phyloP scores from a whole-genome alignment of 2,888 invertebrate species.

The Troilus luridus region DNA sequence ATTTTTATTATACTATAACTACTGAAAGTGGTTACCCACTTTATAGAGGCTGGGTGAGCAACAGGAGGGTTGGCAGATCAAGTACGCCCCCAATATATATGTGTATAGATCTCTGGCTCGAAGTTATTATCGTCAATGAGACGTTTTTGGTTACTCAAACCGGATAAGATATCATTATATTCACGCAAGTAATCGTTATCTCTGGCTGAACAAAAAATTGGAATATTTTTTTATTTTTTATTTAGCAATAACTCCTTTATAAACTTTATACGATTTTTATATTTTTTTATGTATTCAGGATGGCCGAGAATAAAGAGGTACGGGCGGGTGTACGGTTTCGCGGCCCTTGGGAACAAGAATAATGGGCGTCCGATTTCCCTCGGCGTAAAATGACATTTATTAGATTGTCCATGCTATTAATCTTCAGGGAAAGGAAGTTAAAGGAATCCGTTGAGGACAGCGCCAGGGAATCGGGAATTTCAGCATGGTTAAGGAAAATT shows the following conservation, averaged over 20 bases:
- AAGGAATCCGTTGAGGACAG: background rate
- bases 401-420: constrained; percentile 4
- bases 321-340: background rate
- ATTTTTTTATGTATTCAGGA: background rate
- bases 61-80: too few species aligned
- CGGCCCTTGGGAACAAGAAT: background rate
- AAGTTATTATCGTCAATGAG: too few species aligned
- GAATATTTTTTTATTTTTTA: background rate
- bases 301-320: background rate
- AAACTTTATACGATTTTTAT: background rate
- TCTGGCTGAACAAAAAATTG: background rate
- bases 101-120: too few species aligned
- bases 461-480: background rate
- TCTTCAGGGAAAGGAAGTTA: background rate
- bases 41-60: too few species aligned
- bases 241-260: background rate
- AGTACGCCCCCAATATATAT: too few species aligned
- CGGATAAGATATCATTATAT: too few species aligned
- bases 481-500: background rate
- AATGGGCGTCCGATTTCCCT: background rate
- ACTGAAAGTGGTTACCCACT: too few species aligned
- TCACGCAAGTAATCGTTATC: background rate
- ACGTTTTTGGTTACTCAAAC: too few species aligned
- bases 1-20: too few species aligned
- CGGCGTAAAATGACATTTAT: constrained; percentile 9